These are phyloP conservation scores for Lithobates sylvaticus DNA, from an alignment of 2,797 vertebrate genomes.

Conservation along the genomic window DNA sequence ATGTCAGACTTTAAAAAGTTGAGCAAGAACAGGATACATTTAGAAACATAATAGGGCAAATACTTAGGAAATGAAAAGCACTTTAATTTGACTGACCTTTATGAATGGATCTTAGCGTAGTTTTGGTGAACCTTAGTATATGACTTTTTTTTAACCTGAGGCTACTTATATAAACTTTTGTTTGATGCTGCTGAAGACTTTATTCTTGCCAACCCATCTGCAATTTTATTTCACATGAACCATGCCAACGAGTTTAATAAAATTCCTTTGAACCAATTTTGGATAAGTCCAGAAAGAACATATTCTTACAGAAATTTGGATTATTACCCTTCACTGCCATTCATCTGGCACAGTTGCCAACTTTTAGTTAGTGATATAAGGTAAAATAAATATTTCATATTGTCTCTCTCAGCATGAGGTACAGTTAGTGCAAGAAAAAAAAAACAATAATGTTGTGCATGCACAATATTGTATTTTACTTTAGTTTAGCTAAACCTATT, in stretches of 20 bases:
- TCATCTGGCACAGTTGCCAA: conserved; percentile 28
- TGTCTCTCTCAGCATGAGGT: background rate
- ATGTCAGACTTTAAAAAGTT: no score
- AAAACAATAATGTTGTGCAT: background rate
- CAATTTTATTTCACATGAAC: conserved; percentile 29
- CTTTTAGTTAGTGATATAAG: conserved; percentile 34
- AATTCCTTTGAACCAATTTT: conserved; percentile 28
- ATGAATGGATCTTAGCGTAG: no score
- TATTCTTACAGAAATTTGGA: conserved; percentile 41
- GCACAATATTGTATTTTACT: no score
- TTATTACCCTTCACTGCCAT: conserved; percentile 34
- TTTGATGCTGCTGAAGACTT: background rate
- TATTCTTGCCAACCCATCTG: conserved; percentile 30
- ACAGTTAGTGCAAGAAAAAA: background rate
- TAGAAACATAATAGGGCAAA: no score
- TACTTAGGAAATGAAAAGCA: no score
- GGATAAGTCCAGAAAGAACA: conserved; percentile 39
- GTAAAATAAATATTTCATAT: conserved; percentile 22
- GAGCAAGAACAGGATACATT: no score
- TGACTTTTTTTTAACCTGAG: background rate
- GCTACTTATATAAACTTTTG: background rate
- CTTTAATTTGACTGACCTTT: no score
- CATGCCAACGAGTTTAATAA: conserved; percentile 37
- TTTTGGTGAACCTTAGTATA: background rate
- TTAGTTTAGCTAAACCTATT: no score